A percentile compares a stretch with the other conserved stretches of the same genome.
Evolutionary conservation across 2,113 vertebrate species (phyloP).

Genomic region (Scatophagus argus): DNA sequence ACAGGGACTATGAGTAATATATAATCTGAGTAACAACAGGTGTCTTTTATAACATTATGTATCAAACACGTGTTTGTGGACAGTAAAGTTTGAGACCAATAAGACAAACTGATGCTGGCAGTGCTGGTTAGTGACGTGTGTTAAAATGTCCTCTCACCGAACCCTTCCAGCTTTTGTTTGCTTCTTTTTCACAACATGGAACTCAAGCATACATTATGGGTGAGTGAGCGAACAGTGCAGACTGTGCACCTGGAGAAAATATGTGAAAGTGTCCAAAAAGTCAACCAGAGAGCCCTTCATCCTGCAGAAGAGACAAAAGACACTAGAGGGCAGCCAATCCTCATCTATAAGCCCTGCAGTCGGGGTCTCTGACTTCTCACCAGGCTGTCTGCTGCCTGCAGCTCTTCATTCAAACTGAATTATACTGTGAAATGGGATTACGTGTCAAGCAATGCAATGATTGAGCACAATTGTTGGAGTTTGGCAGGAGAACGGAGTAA

Average conservation of each 20-base stretch:
- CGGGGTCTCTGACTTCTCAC: slow-evolving; percentile 31
- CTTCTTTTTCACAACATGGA: not conserved
- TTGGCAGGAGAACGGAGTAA: slow-evolving; percentile 65
- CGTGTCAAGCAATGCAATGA: slow-evolving; percentile 78
- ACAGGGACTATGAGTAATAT: too few species aligned
- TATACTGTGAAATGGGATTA: slow-evolving; percentile 82
- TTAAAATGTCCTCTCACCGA: not conserved
- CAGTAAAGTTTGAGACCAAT: not conserved
- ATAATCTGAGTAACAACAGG: not conserved
- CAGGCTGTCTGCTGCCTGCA: slow-evolving; percentile 62
- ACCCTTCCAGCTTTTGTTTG: not conserved
- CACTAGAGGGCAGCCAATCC: slow-evolving; percentile 74
- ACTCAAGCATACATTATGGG: not conserved
- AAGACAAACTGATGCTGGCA: not conserved
- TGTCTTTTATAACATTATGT: not conserved
- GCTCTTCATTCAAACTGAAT: slow-evolving; percentile 76
- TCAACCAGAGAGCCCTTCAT: not conserved
- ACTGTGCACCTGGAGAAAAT: not conserved
- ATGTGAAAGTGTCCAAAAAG: not conserved
- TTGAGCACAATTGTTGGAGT: slow-evolving; percentile 76
- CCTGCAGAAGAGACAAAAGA: not conserved
- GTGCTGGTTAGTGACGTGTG: not conserved
- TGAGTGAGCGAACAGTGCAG: too few species aligned
- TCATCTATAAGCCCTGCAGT: slow-evolving; percentile 1
- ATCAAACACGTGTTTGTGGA: too few species aligned